Base-by-base conservation (phyloP, 1,140 invertebrate genomes). In the Sminthurinus signatus region DNA sequence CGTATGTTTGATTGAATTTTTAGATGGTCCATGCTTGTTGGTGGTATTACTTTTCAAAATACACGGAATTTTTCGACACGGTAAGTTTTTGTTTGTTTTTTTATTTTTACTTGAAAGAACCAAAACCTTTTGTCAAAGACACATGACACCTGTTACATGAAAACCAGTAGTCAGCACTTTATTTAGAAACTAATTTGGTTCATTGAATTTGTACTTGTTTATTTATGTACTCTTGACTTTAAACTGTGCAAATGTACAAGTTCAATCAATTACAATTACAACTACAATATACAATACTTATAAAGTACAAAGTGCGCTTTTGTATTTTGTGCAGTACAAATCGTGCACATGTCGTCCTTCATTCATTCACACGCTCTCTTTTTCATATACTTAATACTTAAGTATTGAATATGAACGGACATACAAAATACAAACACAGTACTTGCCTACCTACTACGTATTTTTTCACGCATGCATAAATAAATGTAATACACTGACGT, bases 11-110 rank as follows among this genome's bases (percentile, higher is more conserved):
- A n/a, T 10, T 12, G 39, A n/a, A 42, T 48, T 76, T 85, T 44
- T 80, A 94, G 88, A 96, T 96, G 90, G 85, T 91, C 0, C 79
- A 81, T 69, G 83, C 93, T 17, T 91, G 93, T 74, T 97, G 92
- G 88, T 91, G 92, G 83, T 98, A 96, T 77, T 98, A 96, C 79
- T 88, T 96, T 77, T 96, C 93, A 50, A 98, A 98, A 78, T 83
- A 93, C 70, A 88, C 93, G 17, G 95, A 98, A 81, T 96, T 97
- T 78, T 85, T 90, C 23, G 94, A 98, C 79, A 97, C 94, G 63
- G 90, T 96, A 81, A 86, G 85, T 84, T 62, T 3, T 10, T 25
- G 5, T 5, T 46, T n/a, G 44, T 5, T 46, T 46, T 46, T 46
- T 4, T 46, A 8, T 46, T 46, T n/a, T n/a, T 46, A 10, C 19